Evolutionary conservation across 1,140 invertebrate species (phyloP), one percentile per base, ranked within the genome.

Genomic region (Sinonovacula constricta): DNA sequence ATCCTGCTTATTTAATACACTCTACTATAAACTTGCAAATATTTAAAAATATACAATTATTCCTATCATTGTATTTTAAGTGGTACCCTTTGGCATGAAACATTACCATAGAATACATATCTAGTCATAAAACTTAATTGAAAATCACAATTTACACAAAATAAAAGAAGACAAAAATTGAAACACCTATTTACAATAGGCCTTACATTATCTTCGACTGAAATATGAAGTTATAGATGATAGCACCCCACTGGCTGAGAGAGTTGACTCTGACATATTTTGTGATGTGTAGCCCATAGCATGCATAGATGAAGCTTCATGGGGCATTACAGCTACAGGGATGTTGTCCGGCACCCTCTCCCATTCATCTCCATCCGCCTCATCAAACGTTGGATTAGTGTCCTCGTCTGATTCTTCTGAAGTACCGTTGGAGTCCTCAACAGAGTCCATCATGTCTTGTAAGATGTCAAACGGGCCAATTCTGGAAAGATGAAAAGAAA

Each of bases 401-500:
- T 78, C 75, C 33, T 78, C 75, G 5, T 78, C 75, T 63, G 65
- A 69, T 30, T 78, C 75, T 10, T 78, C 75, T 15, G 75, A 78
- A 12, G 69, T 65, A 36, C 75, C 67, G n/a, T 65, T 70, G 3
- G 67, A 70, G 59, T 78, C 75, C 34, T 78, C 75, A 3, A 78
- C 75, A 1, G 75, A 78, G 31, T 78, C 66, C 57, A 78, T 78
- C 75, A 78, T 78, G 45, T 78, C 75, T 39, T 78, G 66, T n/a
- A 60, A 60, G 12, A 78, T 66, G 45, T 78, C 75, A 70, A 78
- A 78, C 22, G 65, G 51, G 34, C 75, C 67, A 26, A 70, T 54
- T 57, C 75, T 78, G 66, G 28, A 59, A 62, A 33, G 14, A 5
- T 31, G 54, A 2, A 68, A 26, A 12, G 15, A 60, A 26, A 26